phyloP scores from a whole-genome alignment of 2,888 invertebrate species.

The Andricus curvator region DNA sequence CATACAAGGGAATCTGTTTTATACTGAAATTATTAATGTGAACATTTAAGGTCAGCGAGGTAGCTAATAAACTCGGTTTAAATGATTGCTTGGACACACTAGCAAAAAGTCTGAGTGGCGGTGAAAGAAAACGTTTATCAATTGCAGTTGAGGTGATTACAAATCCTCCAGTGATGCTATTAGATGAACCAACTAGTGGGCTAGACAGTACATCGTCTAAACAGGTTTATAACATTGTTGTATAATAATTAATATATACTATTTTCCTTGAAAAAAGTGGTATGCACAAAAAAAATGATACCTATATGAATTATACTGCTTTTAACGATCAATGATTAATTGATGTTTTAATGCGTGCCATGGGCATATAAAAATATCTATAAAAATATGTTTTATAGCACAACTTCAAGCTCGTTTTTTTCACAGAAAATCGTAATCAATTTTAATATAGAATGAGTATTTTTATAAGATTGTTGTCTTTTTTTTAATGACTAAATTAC shows the following conservation, averaged over 20 bases:
- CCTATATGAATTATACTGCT: too few species aligned
- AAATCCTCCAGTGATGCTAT: slow-evolving; percentile 82
- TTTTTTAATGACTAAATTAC: not conserved
- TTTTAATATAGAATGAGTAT: too few species aligned
- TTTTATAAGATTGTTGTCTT: not conserved
- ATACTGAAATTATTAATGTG: slow-evolving; percentile 8
- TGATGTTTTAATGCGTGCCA: too few species aligned
- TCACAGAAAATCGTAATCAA: too few species aligned
- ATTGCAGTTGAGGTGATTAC: slow-evolving; percentile 83
- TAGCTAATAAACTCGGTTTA: slow-evolving; percentile 80
- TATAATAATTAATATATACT: too few species aligned
- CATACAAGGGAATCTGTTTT: not conserved
- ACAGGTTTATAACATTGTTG: not conserved
- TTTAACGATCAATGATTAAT: too few species aligned
- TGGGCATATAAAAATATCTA: not conserved
- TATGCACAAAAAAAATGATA: too few species aligned
- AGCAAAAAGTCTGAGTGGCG: slow-evolving; percentile 81
- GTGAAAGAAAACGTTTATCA: slow-evolving; percentile 82
- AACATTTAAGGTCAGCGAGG: slow-evolving; percentile 78
- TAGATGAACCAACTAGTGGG: slow-evolving; percentile 84
- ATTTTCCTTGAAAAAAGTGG: too few species aligned
- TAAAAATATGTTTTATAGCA: not conserved
- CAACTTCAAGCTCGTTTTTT: too few species aligned
- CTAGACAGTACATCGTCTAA: slow-evolving; percentile 85
- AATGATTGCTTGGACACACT: slow-evolving; percentile 79